Evolutionary conservation across 2,113 vertebrate genomes (phyloP), one percentile per base, ranked within the genome.

Genomic region (Indicator maculatus): DNA sequence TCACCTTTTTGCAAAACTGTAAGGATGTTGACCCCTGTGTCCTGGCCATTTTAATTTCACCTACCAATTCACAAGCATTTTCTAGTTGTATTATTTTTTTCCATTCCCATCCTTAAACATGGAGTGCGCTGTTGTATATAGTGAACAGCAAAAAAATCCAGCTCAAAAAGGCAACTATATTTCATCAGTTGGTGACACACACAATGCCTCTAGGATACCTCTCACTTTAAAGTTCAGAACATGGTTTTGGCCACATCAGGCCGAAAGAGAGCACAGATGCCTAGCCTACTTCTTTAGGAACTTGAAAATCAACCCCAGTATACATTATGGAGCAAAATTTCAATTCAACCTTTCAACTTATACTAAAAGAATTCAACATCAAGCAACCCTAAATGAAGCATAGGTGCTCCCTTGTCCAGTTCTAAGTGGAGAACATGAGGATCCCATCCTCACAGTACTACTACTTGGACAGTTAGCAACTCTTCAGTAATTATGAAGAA

Each of bases 1-100:
- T 38, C n/a, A 76, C 31, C 84, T 91, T 90, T 90, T 82, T 79
- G 82, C 24, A 93, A 88, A 94, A 79, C 76, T 44, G 58, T 65
- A 90, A 94, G 94, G 93, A 95, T 95, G 93, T 95, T 94, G 36
- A 95, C 50, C 83, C 83, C 93, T 95, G 94, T 94, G 95, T 97
- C 93, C 93, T 90, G 96, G 95, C 45, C 80, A 38, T 90, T 96
- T 93, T 79, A 70, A 82, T 94, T 90, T 69, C 70, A 75, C 63
- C 90, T 92, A 83, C 3, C 47, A 90, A 73, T 55, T 75, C 83
- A 78, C 23, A 12, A 72, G 16, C 44, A 76, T 84, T 95, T 95
- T 69, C 50, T 91, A 81, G n/a, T 81, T 70, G 53, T 28, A 47
- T 84, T 88, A 83, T 83, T 91, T 93, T 91, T 93, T 91, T 88